Base-by-base conservation (phyloP, 2,113 vertebrate genomes). In the Lonchura striata region DNA sequence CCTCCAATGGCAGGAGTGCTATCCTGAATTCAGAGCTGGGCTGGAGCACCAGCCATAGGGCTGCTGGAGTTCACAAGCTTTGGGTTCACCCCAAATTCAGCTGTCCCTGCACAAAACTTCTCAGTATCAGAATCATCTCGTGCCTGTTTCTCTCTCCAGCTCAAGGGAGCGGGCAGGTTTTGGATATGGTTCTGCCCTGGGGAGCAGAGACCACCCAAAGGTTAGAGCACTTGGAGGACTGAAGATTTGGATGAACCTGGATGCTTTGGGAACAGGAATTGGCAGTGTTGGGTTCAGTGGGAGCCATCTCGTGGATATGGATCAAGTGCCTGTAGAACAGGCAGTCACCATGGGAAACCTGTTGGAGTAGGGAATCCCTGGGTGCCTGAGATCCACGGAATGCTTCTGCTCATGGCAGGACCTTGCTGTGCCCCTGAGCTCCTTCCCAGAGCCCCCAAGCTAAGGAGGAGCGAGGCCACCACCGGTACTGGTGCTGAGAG, bases 291-390 rank as follows among this genome's bases (percentile, higher is more conserved):
- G 54, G 41, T n/a, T 49, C 2, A 4, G 64, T 3, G 42, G 68
- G 54, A 81, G 42, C 42, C 13, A 25, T 17, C 52, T 47, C 1
- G 0, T 24, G 54, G 0, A 0, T 0, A 1, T 1, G 9, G 47
- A 63, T 39, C 18, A 21, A 28, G 54, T 2, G 24, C 15, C 35
- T n/a, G 31, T 9, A 47, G 59, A 84, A n/a, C 16, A 31, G 47
- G 70, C 28, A n/a, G 59, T 31, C 2, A 25, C 50, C 2, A 3
- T 4, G 10, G 37, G 41, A 71, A 80, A 64, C 69, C 33, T 52
- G 47, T 8, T 1, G 1, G 33, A 42, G 35, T 2, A 1, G 1
- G 83, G 35, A 83, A 11, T 13, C 37, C 18, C 49, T 28, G 35
- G 1, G 2, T 50, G 31, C 63, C 42, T 28, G 35, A 46, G 61